Base-by-base conservation (phyloP, 1,140 invertebrate genomes). In the Parasteatoda tepidariorum region DNA sequence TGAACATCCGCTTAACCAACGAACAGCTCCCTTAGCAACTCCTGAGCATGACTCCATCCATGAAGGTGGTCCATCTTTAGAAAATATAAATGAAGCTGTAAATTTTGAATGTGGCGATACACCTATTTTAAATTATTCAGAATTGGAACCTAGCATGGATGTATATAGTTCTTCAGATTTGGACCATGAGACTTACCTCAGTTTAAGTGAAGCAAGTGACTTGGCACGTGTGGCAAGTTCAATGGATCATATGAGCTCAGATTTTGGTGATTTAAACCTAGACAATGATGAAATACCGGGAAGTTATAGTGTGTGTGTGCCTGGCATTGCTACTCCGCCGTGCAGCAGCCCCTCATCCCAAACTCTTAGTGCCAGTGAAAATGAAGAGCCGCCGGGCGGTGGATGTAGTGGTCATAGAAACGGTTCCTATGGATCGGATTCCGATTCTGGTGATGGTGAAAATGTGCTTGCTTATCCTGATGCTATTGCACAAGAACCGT, bases 41-140 rank as follows among this genome's bases (percentile, higher is more conserved):
- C 91, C 92, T 33, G 91, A 92, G 88, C 91, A 91, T 33, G 92
- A 92, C 84, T 91, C 90, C 87, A 88, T 92, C 86, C 89, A 90
- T 86, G 91, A 91, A 87, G 90, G 89, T 34, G 85, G 84, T 15
- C 64, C 76, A 38, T 88, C 90, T 79, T 89, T 87, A 26, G 87
- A 88, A 71, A 87, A 87, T 66, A 83, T 88, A 26, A 48, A 84
- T 54, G 86, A 87, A 30, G 61, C 83, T 24, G 70, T 71, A 68
- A 71, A 59, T 33, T 78, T 78, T 57, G 75, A 78, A 54, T 62
- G 55, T 66, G 55, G 83, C 33, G 64, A 73, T 62, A 55, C 67
- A 48, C 64, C 61, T 38, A 28, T 68, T 38, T 59, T 59, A 48
- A 70, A 62, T 64, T 70, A 73, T 54, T 73, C 62, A 18, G 67